Evolutionary conservation across 2,797 vertebrate genomes (phyloP).

Genomic region (Tarsius wallacei): DNA sequence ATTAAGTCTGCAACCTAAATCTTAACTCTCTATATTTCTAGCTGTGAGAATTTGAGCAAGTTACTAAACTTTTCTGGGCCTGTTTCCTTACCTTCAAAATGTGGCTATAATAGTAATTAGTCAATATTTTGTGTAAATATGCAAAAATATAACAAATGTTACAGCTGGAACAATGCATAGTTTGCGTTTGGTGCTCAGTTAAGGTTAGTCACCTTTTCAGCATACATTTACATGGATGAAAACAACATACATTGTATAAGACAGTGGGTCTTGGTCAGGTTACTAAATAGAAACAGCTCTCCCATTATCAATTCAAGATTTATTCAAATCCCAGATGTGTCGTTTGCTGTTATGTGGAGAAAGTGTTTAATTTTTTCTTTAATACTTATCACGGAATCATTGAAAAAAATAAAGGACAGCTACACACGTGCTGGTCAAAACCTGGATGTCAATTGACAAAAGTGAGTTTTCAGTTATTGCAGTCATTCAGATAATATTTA

Average conservation of each 20-base stretch:
- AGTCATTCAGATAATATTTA: conserved; percentile 4
- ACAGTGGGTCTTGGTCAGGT: neutral
- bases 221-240: neutral
- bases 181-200: neutral
- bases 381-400: neutral
- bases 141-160: neutral
- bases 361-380: conserved; percentile 11
- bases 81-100: neutral
- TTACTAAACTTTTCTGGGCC: neutral
- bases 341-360: neutral
- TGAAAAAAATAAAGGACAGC: conserved; percentile 12
- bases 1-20: neutral
- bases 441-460: neutral
- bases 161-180: neutral
- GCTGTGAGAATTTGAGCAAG: neutral
- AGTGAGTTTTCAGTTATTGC: neutral
- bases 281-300: neutral
- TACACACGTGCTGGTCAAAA: neutral
- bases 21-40: neutral
- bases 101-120: neutral
- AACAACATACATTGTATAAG: neutral
- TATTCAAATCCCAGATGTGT: neutral
- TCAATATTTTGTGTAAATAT: neutral
- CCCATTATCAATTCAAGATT: neutral
- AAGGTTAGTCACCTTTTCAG: neutral